Conservation (phyloP, 2,113 vertebrate species). For the Ivindomyrus marchei region DNA sequence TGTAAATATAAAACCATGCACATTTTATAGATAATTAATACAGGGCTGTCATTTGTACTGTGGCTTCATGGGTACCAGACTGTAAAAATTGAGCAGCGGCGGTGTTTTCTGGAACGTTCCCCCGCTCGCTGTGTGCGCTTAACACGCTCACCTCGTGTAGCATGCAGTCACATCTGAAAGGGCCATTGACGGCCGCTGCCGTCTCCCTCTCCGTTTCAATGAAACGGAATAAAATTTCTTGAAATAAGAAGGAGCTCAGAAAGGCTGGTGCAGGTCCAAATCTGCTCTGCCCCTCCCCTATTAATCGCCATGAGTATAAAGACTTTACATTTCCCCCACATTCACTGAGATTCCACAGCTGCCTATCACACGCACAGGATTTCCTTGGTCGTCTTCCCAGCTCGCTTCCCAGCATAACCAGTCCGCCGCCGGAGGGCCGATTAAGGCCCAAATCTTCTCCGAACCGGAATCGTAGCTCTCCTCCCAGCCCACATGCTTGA, state of each 20-base stretch:
- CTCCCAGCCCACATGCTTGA: slow-evolving; percentile 25
- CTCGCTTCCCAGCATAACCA: slow-evolving; percentile 36
- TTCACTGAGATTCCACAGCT: slow-evolving; percentile 69
- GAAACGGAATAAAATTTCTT: slow-evolving; percentile 25
- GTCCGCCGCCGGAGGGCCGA: slow-evolving; percentile 35
- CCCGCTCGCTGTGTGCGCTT: slow-evolving; percentile 48
- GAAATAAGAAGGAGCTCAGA: slow-evolving; percentile 41
- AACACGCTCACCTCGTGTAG: slow-evolving; percentile 31
- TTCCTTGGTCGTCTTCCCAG: slow-evolving; percentile 64
- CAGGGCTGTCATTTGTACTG: slow-evolving; percentile 42
- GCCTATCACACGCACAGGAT: slow-evolving; percentile 70
- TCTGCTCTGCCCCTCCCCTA: slow-evolving; percentile 38
- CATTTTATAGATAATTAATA: slow-evolving; percentile 61
- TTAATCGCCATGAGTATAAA: slow-evolving; percentile 15
- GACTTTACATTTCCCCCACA: slow-evolving; percentile 57
- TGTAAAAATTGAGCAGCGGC: slow-evolving; percentile 59
- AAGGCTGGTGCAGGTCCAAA: slow-evolving; percentile 49
- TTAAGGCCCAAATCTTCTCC: slow-evolving; percentile 37
- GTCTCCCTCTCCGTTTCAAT: background rate
- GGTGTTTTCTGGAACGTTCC: slow-evolving; percentile 37
- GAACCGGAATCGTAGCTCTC: slow-evolving; percentile 16
- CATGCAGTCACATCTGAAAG: slow-evolving; percentile 4
- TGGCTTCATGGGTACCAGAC: slow-evolving; percentile 45
- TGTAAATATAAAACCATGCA: slow-evolving; percentile 48
- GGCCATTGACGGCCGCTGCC: background rate